Percentiles rank a stretch among this genome's conserved stretches.
Evolutionary conservation across 2,113 vertebrate genomes (phyloP).

Genomic region (Crotalus tigris): DNA sequence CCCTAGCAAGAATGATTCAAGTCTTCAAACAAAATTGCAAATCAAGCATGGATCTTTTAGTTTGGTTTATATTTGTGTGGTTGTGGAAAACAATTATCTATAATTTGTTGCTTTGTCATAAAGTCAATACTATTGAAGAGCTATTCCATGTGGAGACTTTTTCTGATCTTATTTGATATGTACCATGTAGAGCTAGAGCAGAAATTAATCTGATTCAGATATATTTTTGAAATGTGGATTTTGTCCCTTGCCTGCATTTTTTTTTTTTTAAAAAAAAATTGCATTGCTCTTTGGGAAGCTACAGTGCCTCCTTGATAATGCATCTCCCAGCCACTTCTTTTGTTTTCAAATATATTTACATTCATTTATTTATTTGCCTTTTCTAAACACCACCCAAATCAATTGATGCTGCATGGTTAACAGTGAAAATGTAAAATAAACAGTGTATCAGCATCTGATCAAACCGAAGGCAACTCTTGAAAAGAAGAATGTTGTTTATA

Average conservation of each 20-base stretch:
- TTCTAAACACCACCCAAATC: neutral
- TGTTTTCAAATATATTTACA: neutral
- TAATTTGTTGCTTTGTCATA: neutral
- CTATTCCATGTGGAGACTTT: neutral
- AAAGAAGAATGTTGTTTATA: neutral
- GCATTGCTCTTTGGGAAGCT: neutral
- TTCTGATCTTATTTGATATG: neutral
- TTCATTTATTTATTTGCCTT: neutral
- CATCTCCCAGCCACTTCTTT: neutral
- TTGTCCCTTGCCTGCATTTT: neutral
- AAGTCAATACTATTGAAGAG: constrained; percentile 1
- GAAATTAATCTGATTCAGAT: neutral
- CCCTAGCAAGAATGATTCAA: neutral
- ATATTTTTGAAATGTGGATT: neutral
- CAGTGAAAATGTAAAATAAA: neutral
- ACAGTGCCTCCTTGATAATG: neutral
- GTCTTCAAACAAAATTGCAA: constrained; percentile 29
- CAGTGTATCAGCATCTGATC: neutral
- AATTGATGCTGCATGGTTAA: neutral
- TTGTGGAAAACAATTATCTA: neutral
- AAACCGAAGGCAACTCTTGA: neutral
- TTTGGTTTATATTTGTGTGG: neutral
- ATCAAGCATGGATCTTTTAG: constrained; percentile 16
- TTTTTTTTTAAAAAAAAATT: neutral
- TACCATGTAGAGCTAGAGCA: neutral